Evolutionary conservation across 2,113 vertebrate genomes (phyloP).

Genomic region (Petroica traversi): DNA sequence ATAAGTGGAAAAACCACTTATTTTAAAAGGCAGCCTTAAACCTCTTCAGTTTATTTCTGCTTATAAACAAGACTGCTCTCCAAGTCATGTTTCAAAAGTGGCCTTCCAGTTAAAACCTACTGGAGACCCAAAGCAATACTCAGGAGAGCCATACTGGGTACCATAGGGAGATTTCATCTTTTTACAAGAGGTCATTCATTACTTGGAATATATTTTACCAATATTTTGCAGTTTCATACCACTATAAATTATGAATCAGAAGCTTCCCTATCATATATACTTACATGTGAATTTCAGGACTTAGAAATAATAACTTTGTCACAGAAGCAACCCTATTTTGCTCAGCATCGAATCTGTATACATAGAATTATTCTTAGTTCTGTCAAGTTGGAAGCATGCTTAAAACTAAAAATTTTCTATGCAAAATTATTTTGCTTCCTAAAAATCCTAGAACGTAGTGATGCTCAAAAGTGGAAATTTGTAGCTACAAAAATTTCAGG

Average conservation of each 20-base stretch:
- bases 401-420: not conserved
- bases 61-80: not conserved
- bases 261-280: not conserved
- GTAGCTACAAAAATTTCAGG: not conserved
- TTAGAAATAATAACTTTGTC: not conserved
- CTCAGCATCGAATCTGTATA: not conserved
- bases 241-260: not conserved
- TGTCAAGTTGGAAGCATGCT: not conserved
- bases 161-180: not conserved
- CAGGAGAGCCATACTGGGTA: not conserved
- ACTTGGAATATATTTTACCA: constrained; percentile 23
- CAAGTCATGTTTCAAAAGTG: not conserved
- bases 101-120: not conserved
- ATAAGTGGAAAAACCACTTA: not conserved
- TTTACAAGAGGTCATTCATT: not conserved
- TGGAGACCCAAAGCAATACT: not conserved
- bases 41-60: not conserved
- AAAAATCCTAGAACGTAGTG: not conserved
- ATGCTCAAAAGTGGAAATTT: not conserved
- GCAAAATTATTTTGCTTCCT: not conserved
- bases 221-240: constrained; percentile 23
- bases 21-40: not conserved
- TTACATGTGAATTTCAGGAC: not conserved
- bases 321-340: not conserved
- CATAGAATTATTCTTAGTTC: not conserved